Evolutionary conservation across 92 coral and sea anemone genomes (phyloP).

Genomic region (Palythoa grandis): DNA sequence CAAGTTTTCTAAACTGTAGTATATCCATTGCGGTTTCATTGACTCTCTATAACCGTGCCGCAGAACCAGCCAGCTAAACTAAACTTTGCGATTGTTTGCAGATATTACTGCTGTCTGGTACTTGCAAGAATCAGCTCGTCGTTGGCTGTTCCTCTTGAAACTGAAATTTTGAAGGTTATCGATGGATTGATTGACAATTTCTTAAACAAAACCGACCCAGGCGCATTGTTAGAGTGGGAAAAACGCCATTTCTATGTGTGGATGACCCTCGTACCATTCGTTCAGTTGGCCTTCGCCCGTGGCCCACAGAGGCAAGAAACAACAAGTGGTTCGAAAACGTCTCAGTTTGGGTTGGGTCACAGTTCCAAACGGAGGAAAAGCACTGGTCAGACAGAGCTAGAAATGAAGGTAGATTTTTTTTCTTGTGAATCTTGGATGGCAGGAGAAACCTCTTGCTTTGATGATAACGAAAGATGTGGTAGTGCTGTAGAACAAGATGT

Average conservation of each 20-base stretch:
- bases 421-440: not conserved
- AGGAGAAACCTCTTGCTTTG: not conserved
- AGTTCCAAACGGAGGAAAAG: not conserved
- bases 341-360: not conserved
- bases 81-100: not conserved
- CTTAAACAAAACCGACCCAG: slow-evolving; percentile 51
- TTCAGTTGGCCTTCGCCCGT: slow-evolving; percentile 82
- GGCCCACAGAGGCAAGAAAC: slow-evolving; percentile 31
- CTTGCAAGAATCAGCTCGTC: slow-evolving; percentile 79
- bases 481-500: not conserved
- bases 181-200: slow-evolving; percentile 69
- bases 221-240: slow-evolving; percentile 64
- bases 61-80: not conserved
- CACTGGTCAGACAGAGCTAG: not conserved
- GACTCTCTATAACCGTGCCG: too few relatives aligned
- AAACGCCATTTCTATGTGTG: slow-evolving; percentile 71
- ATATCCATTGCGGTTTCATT: too few relatives aligned
- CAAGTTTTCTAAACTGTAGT: too few relatives aligned
- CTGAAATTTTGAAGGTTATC: slow-evolving; percentile 33
- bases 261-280: slow-evolving; percentile 82
- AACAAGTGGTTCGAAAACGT: not conserved
- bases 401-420: not conserved
- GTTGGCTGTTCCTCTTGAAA: slow-evolving; percentile 48
- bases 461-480: not conserved
- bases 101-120: slow-evolving; percentile 77